Evolutionary conservation across 2,888 invertebrate genomes (phyloP).

Genomic region (Mesorhabditis spiculigera): DNA sequence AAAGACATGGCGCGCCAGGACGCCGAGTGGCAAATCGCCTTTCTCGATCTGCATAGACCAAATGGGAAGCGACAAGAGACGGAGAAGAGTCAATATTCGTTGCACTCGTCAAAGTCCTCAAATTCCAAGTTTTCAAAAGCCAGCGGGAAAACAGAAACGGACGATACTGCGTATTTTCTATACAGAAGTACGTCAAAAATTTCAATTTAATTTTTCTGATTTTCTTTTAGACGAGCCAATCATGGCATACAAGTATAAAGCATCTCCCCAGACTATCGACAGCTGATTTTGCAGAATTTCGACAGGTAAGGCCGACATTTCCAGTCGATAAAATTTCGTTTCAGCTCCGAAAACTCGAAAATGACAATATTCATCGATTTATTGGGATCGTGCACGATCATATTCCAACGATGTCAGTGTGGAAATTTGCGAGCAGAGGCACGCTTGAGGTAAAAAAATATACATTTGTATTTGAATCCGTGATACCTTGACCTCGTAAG

Average conservation of each 20-base stretch:
- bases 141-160: neutral
- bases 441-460: constrained; percentile 27
- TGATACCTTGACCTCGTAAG: no score
- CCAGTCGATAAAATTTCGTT: neutral
- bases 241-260: neutral
- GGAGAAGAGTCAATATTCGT: neutral
- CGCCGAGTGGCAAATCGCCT: constrained; percentile 33
- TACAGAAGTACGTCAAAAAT: neutral
- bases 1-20: constrained; percentile 31
- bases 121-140: neutral
- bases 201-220: neutral
- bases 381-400: constrained; percentile 49
- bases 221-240: neutral
- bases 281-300: neutral
- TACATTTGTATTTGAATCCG: no score
- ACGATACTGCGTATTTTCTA: neutral
- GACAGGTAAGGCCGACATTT: neutral
- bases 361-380: constrained; percentile 48
- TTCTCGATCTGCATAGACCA: constrained; percentile 12
- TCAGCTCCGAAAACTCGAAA: constrained; percentile 40
- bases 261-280: neutral
- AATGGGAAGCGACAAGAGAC: neutral
- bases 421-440: constrained; percentile 48
- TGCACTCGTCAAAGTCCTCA: neutral
- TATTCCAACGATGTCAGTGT: constrained; percentile 40